Percentiles rank a stretch among this genome's conserved stretches.
These are phyloP conservation scores for Sisor rabdophorus DNA, from an alignment of 2,113 vertebrate species.

Conservation along the genomic window DNA sequence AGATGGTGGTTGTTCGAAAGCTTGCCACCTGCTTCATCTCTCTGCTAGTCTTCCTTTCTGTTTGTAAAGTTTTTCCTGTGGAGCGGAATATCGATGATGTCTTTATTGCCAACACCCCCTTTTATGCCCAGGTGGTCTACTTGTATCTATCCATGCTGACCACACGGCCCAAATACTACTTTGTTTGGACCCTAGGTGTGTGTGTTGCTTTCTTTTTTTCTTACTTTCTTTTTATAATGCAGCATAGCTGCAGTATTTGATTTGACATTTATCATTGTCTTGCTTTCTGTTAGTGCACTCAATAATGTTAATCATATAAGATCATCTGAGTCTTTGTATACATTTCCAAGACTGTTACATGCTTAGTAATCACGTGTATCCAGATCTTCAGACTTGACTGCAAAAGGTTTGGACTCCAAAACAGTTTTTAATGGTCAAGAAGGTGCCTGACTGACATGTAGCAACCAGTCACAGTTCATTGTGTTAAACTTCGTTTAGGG, in stretches of 20 bases:
- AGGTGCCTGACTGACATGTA: no score
- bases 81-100: constrained; percentile 83
- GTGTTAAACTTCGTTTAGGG: no score
- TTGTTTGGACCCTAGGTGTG: constrained; percentile 92
- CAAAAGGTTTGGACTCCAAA: no score
- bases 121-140: constrained; percentile 79
- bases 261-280: not conserved
- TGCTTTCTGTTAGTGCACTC: not conserved
- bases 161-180: constrained; percentile 94
- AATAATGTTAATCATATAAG: not conserved
- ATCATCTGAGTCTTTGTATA: not conserved
- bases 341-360: not conserved
- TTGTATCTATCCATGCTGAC: constrained; percentile 87
- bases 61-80: constrained; percentile 81
- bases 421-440: no score
- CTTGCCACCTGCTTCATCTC: constrained; percentile 83
- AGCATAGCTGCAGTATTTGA: not conserved
- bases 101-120: constrained; percentile 79
- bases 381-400: no score
- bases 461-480: no score
- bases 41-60: constrained; percentile 81
- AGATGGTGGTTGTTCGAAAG: constrained; percentile 82
- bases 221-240: not conserved
- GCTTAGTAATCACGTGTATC: not conserved
- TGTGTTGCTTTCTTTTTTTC: constrained; percentile 24